Evolutionary conservation across 1,140 invertebrate genomes (phyloP), one percentile per base, ranked within the genome.

Genomic region (Hesperophylax magnus): DNA sequence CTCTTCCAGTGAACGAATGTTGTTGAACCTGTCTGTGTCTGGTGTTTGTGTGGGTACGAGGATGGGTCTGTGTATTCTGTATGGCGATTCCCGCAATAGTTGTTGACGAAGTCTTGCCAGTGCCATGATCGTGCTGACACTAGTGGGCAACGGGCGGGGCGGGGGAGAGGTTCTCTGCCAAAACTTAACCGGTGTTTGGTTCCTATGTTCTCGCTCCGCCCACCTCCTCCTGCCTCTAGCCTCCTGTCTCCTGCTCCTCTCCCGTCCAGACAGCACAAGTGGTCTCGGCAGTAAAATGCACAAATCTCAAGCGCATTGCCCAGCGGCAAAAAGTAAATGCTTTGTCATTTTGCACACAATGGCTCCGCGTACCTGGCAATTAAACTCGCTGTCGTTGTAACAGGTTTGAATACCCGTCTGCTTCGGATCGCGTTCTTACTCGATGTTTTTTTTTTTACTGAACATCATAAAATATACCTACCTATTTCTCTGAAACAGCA

Each of bases 311-410:
- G 24, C 63, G 63, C 63, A 34, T 8, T 22, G 4, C 24, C 60
- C 60, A 15, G 9, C 60, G 60, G 24, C 31, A 24, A 14, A 11
- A 61, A 22, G 63, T 31, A 24, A 24, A 61, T 61, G 63, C 63
- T 67, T 67, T 67, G 63, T 67, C 63, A 67, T 67, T 67, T 63
- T 67, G 34, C 8, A 20, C 31, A 67, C 63, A 67, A 67, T 67
- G 63, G 63, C 63, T 9, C 20, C 60, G 20, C 60, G 22, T 61
- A 61, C 60, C 63, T 47, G 60, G 60, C 60, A 61, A 67, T 67
- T 67, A 67, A 67, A 67, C 63, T 67, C 27, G 20, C 24, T 67
- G 63, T 67, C 63, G 63, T 34, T 34, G 63, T 67, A 67, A 34
- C 63, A 67, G 63, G 63, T 67, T 67, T 67, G 63, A 34, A 67